A percentile compares a stretch with the other conserved stretches of the same genome.
Conservation (phyloP, 1,140 invertebrate species). For the Drosophila mayri region DNA sequence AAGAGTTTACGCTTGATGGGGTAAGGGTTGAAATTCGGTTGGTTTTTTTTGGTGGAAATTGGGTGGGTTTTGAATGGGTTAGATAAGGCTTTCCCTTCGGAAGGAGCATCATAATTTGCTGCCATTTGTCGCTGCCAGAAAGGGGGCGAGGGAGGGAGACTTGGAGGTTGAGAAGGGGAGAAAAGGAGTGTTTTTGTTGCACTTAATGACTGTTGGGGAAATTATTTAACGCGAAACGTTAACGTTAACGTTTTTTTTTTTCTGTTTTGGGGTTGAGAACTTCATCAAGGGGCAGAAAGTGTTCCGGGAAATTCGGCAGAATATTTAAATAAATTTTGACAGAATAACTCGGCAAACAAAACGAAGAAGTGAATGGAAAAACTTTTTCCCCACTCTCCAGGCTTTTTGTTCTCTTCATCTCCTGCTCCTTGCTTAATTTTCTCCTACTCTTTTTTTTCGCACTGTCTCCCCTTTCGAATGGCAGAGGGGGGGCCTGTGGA, state of each 20-base stretch:
- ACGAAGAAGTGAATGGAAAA: conserved; percentile 59
- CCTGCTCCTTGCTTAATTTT: conserved; percentile 14
- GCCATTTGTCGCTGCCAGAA: conserved; percentile 64
- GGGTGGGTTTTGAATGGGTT: not conserved
- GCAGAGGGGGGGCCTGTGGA: conserved; percentile 8
- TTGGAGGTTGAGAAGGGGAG: too few species aligned
- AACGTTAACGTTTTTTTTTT: conserved; percentile 4
- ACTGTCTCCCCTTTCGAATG: conserved; percentile 14
- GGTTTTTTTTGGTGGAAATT: not conserved
- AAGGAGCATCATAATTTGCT: conserved; percentile 63
- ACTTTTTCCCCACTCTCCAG: conserved; percentile 32
- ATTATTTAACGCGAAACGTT: conserved; percentile 72
- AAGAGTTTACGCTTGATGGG: conserved; percentile 39
- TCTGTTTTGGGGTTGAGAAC: conserved; percentile 1
- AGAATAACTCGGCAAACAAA: conserved; percentile 61
- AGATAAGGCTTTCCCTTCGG: not conserved
- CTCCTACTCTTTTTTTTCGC: conserved; percentile 17
- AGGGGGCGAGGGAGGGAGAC: not conserved
- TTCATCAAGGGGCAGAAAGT: conserved; percentile 11
- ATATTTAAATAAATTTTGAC: conserved; percentile 72
- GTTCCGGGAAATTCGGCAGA: conserved; percentile 52
- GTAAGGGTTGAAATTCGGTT: conserved; percentile 12
- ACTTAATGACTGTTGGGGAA: conserved; percentile 68
- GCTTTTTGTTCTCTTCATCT: conserved; percentile 13
- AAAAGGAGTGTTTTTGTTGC: conserved; percentile 53